Conservation (phyloP, 2,888 invertebrate species). For the Apodemia duryi region DNA sequence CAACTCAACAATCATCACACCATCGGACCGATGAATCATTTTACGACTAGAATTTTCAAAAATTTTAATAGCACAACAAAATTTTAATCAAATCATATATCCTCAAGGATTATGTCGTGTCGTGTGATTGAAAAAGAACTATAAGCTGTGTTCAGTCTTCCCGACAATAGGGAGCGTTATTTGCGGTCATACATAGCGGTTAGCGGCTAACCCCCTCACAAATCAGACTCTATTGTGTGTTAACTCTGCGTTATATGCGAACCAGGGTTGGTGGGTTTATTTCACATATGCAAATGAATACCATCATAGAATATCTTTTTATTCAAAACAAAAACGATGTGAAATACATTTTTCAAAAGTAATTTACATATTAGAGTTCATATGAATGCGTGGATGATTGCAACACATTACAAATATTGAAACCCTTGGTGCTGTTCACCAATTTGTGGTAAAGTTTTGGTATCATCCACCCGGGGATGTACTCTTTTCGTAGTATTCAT, state of each 20-base stretch:
- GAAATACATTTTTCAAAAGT: neutral
- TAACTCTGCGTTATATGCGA: slow-evolving; percentile 10
- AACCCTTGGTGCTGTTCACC: too few relatives aligned
- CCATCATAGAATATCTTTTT: neutral
- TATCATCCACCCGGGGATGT: too few relatives aligned
- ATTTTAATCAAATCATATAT: too few relatives aligned
- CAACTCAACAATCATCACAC: too few relatives aligned
- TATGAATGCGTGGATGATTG: too few relatives aligned
- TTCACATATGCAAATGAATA: neutral
- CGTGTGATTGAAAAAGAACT: slow-evolving; percentile 4
- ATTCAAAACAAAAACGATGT: neutral
- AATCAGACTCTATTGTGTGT: slow-evolving; percentile 35
- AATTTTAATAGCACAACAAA: too few relatives aligned
- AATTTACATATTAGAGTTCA: neutral
- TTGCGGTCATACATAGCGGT: slow-evolving; percentile 24
- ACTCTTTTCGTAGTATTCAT: too few relatives aligned
- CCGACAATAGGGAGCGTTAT: slow-evolving; percentile 14
- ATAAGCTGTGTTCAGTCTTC: slow-evolving; percentile 6
- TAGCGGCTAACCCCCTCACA: slow-evolving; percentile 31
- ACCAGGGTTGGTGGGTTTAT: neutral
- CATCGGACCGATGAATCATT: too few relatives aligned
- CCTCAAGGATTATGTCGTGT: slow-evolving; percentile 1
- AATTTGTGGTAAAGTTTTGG: too few relatives aligned
- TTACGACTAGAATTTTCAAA: too few relatives aligned
- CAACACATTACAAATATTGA: too few relatives aligned